Base-by-base conservation (phyloP, 2,888 invertebrate species). In the Tachina grossa region DNA sequence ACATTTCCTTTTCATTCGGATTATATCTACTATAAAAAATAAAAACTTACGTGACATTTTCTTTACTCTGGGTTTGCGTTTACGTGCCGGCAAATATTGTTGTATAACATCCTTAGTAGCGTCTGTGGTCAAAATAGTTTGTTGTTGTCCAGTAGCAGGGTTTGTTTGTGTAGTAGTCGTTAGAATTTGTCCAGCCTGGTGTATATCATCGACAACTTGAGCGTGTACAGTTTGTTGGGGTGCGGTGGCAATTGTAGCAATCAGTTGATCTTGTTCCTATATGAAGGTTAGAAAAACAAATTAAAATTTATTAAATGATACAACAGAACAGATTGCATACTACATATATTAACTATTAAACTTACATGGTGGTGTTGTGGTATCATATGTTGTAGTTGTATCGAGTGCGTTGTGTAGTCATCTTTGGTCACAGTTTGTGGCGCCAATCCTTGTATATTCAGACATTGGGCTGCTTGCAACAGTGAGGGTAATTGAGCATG, bases 381-480 rank as follows among this genome's bases (percentile, higher is more conserved):
- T 89, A 93, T 92, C 90, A 93, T 91, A 77, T 92, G 92, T 87
- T 93, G 93, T 49, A 93, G 88, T 88, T 93, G 93, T 88, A 93
- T 92, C 87, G 92, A 92, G 84, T 93, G 92, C 76, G 93, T 92
- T 43, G 92, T 92, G 66, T 92, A 92, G 85, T 93, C 93, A 87
- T 93, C 93, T 88, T 93, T 93, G 74, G 93, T 92, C 72, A 92
- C 93, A 3, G 93, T 93, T 88, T 93, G 93, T 51, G 94, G 94
- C 10, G 94, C 94, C 86, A 95, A 90, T 43, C 95, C 95, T 90
- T 94, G 94, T 86, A 95, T 95, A 88, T 94, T 94, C 76, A 95
- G 92, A 88, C 94, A 95, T 87, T 95, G 94, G 8, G 95, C 95
- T 13, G 95, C 95, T 91, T 95, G 94, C 75, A 95, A 91, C 45